Conservation (phyloP, 2,888 invertebrate genomes). For the Byasa hedistus region DNA sequence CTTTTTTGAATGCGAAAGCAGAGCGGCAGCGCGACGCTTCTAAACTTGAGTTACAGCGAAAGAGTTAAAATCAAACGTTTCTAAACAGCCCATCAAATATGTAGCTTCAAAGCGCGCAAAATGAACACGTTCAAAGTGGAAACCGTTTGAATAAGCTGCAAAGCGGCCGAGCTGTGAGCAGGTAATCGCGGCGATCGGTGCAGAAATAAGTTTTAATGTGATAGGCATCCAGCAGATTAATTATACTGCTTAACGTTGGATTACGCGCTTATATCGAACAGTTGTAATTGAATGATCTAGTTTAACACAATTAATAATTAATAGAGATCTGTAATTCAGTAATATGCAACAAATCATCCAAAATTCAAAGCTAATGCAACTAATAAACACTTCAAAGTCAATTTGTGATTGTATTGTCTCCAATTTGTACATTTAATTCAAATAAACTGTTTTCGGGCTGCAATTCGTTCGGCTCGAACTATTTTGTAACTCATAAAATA, state of each 20-base stretch:
- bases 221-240: conserved; percentile 42
- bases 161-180: conserved; percentile 50
- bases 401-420: background rate
- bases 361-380: background rate
- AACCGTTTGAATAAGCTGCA: conserved; percentile 61
- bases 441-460: background rate
- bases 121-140: conserved; percentile 69
- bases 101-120: conserved; percentile 64
- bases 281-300: background rate
- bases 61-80: conserved; percentile 73
- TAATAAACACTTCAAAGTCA: background rate
- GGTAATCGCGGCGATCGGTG: conserved; percentile 63
- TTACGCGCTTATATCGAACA: conserved; percentile 14
- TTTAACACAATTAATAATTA: background rate
- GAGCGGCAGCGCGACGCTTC: conserved; percentile 47
- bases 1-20: conserved; percentile 53
- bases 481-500: conserved; percentile 75
- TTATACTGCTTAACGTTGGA: conserved; percentile 23
- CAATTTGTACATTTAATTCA: conserved; percentile 3
- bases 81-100: conserved; percentile 50
- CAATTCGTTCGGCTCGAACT: conserved; percentile 44
- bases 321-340: background rate
- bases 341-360: background rate
- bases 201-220: conserved; percentile 62
- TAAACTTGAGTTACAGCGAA: conserved; percentile 53